Conservation (phyloP, 2,888 invertebrate genomes). For the Epirrita christyi region DNA sequence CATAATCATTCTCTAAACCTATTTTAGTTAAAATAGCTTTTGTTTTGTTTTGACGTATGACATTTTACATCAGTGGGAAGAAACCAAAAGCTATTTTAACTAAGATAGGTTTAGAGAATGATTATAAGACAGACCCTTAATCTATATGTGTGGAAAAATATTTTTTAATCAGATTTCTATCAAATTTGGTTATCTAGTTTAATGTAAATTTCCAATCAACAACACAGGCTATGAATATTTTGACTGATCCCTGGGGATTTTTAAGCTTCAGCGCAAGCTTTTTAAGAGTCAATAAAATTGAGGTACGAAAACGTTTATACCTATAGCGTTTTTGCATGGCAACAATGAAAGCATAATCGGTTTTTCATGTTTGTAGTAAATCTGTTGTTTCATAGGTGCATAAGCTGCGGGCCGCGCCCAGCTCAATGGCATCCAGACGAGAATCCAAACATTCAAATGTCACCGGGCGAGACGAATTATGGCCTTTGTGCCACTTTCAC, state of each 20-base stretch:
- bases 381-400: constrained; percentile 58
- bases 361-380: constrained; percentile 76
- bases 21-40: too few species aligned
- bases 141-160: too few species aligned
- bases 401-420: constrained; percentile 42
- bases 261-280: constrained; percentile 63
- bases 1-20: too few species aligned
- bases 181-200: constrained; percentile 24
- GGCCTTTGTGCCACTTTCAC: constrained; percentile 78
- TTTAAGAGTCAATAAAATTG: constrained; percentile 72
- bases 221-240: constrained; percentile 45
- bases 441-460: constrained; percentile 61
- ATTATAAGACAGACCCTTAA: too few species aligned
- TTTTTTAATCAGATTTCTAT: constrained; percentile 26
- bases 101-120: too few species aligned
- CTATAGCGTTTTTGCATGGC: constrained; percentile 59
- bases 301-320: constrained; percentile 63
- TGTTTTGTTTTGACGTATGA: too few species aligned
- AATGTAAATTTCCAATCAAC: constrained; percentile 38
- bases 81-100: background rate
- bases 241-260: constrained; percentile 47
- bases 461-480: constrained; percentile 77
- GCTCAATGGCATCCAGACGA: constrained; percentile 57
- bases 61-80: background rate
- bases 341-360: constrained; percentile 73